phyloP scores from a whole-genome alignment of 2,113 vertebrate genomes.

The Romanogobio albipinnatus region DNA sequence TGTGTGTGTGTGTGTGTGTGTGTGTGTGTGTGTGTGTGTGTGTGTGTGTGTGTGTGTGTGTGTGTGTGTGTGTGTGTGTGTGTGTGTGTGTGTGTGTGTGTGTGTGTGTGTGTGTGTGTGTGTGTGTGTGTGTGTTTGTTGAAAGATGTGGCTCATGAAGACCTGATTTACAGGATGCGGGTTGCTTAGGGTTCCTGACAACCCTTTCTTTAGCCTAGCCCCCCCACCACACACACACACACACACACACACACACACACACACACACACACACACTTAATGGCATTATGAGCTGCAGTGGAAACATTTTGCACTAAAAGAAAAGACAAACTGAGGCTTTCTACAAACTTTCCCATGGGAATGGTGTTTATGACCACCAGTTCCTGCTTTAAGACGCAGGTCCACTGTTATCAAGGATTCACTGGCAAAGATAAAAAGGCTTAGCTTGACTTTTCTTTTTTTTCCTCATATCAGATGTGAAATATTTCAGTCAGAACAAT shows the following conservation, averaged over 20 bases:
- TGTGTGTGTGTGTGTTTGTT: neutral
- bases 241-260: slow-evolving; percentile 50
- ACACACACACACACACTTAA: slow-evolving; percentile 65
- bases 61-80: neutral
- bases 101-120: neutral
- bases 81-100: neutral
- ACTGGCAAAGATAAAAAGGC: slow-evolving; percentile 20
- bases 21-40: neutral
- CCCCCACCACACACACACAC: too few species aligned
- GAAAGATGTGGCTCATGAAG: slow-evolving; percentile 51
- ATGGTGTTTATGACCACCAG: slow-evolving; percentile 61
- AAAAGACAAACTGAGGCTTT: slow-evolving; percentile 53
- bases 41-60: slow-evolving; percentile 10
- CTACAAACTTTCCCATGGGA: slow-evolving; percentile 72
- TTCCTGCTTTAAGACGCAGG: slow-evolving; percentile 35
- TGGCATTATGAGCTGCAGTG: slow-evolving; percentile 66
- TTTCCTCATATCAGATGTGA: slow-evolving; percentile 4
- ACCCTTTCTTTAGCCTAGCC: slow-evolving; percentile 39
- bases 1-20: slow-evolving; percentile 21
- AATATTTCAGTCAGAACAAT: slow-evolving; percentile 8
- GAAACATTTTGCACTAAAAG: slow-evolving; percentile 46
- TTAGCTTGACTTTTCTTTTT: neutral
- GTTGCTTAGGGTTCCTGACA: slow-evolving; percentile 60
- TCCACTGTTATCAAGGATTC: slow-evolving; percentile 36
- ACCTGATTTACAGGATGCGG: slow-evolving; percentile 66